Percentiles rank a stretch among this genome's conserved stretches.
phyloP scores from a whole-genome alignment of 2,888 invertebrate species.

The Acleris literana region DNA sequence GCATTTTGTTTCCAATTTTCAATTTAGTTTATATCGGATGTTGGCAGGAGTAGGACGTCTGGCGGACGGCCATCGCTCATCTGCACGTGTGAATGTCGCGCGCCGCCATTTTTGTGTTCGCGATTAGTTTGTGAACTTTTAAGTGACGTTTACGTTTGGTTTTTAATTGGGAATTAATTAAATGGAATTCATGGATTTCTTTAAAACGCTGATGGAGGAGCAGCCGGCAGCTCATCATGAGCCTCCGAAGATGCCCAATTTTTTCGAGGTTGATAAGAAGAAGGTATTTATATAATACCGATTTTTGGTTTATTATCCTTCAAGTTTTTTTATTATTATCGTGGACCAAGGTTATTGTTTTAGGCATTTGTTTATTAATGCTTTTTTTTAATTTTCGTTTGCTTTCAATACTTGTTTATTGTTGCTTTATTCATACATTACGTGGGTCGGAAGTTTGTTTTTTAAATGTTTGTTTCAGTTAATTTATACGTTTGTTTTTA shows the following conservation, averaged over 20 bases:
- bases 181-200: slow-evolving; percentile 77
- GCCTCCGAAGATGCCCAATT: slow-evolving; percentile 74
- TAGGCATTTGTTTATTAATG: too few relatives aligned
- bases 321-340: neutral
- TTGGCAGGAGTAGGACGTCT: slow-evolving; percentile 79
- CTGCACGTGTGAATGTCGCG: slow-evolving; percentile 69
- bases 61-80: slow-evolving; percentile 67
- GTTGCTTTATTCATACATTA: too few relatives aligned
- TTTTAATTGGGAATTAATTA: slow-evolving; percentile 45
- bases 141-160: slow-evolving; percentile 49
- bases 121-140: slow-evolving; percentile 47
- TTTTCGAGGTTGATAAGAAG: slow-evolving; percentile 77
- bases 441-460: too few relatives aligned
- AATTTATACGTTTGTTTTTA: too few relatives aligned
- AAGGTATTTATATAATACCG: slow-evolving; percentile 56
- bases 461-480: too few relatives aligned
- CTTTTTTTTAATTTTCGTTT: too few relatives aligned
- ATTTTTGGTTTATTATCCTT: neutral
- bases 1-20: slow-evolving; percentile 83
- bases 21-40: slow-evolving; percentile 83
- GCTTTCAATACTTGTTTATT: too few relatives aligned
- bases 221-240: slow-evolving; percentile 60
- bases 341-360: neutral
- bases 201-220: slow-evolving; percentile 71
- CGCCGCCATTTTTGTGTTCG: slow-evolving; percentile 51